Conservation (phyloP, 2,888 invertebrate species). For the Agonopterix alstromeriana region DNA sequence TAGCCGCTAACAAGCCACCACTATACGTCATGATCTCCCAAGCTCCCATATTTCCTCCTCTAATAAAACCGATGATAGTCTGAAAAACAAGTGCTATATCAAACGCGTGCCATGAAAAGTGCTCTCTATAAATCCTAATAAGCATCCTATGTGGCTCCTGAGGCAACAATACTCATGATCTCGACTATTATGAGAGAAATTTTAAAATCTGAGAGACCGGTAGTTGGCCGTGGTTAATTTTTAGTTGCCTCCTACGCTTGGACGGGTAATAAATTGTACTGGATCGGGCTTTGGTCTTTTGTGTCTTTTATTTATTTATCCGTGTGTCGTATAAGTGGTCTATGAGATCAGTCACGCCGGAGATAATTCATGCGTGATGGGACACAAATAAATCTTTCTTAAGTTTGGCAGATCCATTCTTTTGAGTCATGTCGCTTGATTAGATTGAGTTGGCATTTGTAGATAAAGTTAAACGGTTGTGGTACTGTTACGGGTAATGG, state of each 20-base stretch:
- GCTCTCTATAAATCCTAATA: slow-evolving; percentile 65
- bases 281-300: slow-evolving; percentile 22
- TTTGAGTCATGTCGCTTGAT: slow-evolving; percentile 34
- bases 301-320: background rate
- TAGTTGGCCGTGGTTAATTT: slow-evolving; percentile 63
- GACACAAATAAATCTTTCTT: slow-evolving; percentile 41
- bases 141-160: slow-evolving; percentile 53
- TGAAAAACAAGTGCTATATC: slow-evolving; percentile 56
- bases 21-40: slow-evolving; percentile 38
- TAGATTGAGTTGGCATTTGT: slow-evolving; percentile 30
- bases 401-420: slow-evolving; percentile 23
- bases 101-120: slow-evolving; percentile 38
- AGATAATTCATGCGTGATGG: slow-evolving; percentile 45
- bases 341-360: slow-evolving; percentile 51
- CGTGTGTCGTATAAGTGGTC: slow-evolving; percentile 44
- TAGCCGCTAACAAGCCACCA: slow-evolving; percentile 44
- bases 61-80: slow-evolving; percentile 61
- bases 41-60: slow-evolving; percentile 55
- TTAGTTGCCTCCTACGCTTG: slow-evolving; percentile 66
- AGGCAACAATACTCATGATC: slow-evolving; percentile 68
- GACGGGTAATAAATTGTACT: slow-evolving; percentile 52
- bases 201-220: slow-evolving; percentile 53
- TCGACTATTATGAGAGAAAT: slow-evolving; percentile 62
- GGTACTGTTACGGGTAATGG: background rate
- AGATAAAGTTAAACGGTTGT: slow-evolving; percentile 21